phyloP scores from a whole-genome alignment of 2,797 vertebrate species.

The Erithacus rubecula region DNA sequence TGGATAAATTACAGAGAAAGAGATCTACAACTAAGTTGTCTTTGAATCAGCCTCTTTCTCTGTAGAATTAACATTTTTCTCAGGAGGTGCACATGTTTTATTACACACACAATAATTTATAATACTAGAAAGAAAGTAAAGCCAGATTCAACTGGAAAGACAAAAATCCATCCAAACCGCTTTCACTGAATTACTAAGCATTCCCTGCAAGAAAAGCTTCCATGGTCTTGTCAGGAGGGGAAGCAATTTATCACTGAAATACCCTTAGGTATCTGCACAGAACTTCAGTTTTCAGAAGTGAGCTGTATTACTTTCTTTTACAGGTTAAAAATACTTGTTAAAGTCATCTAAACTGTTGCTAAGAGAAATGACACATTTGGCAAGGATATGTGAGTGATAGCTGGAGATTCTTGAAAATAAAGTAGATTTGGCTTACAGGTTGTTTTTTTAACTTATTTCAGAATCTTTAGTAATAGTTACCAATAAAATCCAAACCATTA shows the following conservation, averaged over 20 bases:
- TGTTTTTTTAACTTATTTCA: slow-evolving; percentile 16
- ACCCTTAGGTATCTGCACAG: not conserved
- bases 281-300: slow-evolving; percentile 21
- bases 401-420: slow-evolving; percentile 54
- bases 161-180: not conserved
- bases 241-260: slow-evolving; percentile 21
- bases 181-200: not conserved
- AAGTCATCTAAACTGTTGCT: slow-evolving; percentile 40
- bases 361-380: slow-evolving; percentile 59
- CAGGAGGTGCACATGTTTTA: not conserved
- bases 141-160: not conserved
- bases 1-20: not conserved
- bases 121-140: not conserved
- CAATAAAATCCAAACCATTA: slow-evolving; percentile 23
- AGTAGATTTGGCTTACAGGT: slow-evolving; percentile 32
- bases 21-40: not conserved
- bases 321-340: slow-evolving; percentile 61
- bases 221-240: not conserved
- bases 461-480: slow-evolving; percentile 29
- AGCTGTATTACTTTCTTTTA: slow-evolving; percentile 31
- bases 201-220: not conserved
- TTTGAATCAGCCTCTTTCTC: not conserved
- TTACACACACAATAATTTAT: not conserved
- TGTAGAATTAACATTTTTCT: not conserved
- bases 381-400: slow-evolving; percentile 29